Evolutionary conservation across 1,140 invertebrate species (phyloP).

Genomic region (Orussus abietinus): DNA sequence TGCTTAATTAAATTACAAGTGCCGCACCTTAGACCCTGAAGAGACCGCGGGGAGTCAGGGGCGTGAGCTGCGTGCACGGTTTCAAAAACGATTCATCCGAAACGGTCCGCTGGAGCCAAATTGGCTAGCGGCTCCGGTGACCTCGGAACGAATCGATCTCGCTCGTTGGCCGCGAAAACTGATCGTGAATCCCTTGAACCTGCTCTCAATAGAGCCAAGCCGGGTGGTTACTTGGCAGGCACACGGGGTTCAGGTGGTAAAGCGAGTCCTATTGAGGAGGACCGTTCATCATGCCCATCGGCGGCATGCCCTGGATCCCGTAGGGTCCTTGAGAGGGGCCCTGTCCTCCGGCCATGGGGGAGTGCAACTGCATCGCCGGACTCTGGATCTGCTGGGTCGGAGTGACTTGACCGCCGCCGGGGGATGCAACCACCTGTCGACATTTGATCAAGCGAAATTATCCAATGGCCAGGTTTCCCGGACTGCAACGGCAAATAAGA

Average conservation of each 20-base stretch:
- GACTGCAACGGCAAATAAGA: too few species aligned
- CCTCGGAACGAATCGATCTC: conserved; percentile 23
- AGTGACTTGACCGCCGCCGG: conserved; percentile 49
- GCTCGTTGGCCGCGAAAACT: conserved; percentile 7
- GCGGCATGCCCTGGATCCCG: conserved; percentile 43
- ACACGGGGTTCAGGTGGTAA: conserved; percentile 9
- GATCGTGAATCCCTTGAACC: conserved; percentile 11
- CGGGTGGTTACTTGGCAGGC: conserved; percentile 30
- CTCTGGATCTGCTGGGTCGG: conserved; percentile 56
- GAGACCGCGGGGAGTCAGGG: too few species aligned
- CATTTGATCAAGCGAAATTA: conserved; percentile 22
- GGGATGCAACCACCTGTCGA: conserved; percentile 46
- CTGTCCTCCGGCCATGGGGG: conserved; percentile 47
- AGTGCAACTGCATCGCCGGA: conserved; percentile 55
- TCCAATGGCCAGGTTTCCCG: too few species aligned
- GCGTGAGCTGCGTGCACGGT: too few species aligned
- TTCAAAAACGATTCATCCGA: too few species aligned
- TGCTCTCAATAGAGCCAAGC: conserved; percentile 35
- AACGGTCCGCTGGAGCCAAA: too few species aligned
- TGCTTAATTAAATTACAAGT: too few species aligned
- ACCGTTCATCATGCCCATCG: conserved; percentile 57
- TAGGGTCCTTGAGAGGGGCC: conserved; percentile 48
- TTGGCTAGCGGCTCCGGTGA: conserved; percentile 29
- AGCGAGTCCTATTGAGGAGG: conserved; percentile 40
- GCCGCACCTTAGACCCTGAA: conserved; percentile 7